Evolutionary conservation across 2,797 vertebrate species (phyloP), one percentile per base, ranked within the genome.

Genomic region (Lacerta agilis): DNA sequence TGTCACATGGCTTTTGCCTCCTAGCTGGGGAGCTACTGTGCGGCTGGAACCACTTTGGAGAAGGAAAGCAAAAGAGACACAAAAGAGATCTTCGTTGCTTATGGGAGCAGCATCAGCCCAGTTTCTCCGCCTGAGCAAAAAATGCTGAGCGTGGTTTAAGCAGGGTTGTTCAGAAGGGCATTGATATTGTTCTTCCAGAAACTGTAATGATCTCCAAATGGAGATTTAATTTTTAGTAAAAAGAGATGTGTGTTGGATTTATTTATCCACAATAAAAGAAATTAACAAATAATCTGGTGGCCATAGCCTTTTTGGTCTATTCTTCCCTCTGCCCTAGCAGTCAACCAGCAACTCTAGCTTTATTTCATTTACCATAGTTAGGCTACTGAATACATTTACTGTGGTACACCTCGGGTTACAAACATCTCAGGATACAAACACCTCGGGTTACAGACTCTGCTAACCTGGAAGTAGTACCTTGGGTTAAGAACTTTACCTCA

Each of bases 1-100:
- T 79, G 55, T 90, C 81, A 49, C 41, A 43, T 45, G 80, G 55
- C 66, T 66, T 83, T 90, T 79, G 49, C 49, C 66, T 82, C 49
- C 11, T 49, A 83, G 75, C 72, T 66, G 61, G 49, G 55, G 66
- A 84, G 18, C 27, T 83, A n/a, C 75, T 77, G 38, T 81, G 78
- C 7, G 49, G n/a, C 67, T 58, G 25, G 49, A 61, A 49, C 41
- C 43, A 43, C 67, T 43, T 72, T 72, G 66, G 55, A 43, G 15
- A 41, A 86, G 79, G 80, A 73, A 90, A 90, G 66, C 23, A 25
- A n/a, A 83, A 64, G 67, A 45, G 67, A 78, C 45, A 38, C 8
- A 73, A 38, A 73, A 72, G 43, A 78, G 25, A 10, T 67, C 49
- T 79, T 61, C 29, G 36, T 36, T 61, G 67, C 41, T 82, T 18